Conservation (phyloP, 2,888 invertebrate species). For the Eristalis tenax region DNA sequence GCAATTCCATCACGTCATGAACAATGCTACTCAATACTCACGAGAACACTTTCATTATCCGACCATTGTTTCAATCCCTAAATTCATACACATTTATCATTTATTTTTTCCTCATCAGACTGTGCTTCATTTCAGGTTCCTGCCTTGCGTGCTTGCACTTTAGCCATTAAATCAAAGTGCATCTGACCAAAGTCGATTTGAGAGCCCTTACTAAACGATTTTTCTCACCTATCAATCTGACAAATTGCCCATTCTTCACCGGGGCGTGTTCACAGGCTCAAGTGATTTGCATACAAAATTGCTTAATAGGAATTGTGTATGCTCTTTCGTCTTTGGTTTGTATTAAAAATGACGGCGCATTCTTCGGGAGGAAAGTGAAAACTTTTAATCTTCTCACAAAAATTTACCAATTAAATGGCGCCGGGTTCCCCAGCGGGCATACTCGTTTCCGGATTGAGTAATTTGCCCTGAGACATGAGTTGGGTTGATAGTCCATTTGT, state of each 20-base stretch:
- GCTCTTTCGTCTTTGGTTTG: not conserved
- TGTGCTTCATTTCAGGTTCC: not conserved
- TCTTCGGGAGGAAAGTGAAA: conserved; percentile 38
- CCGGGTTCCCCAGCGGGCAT: not conserved
- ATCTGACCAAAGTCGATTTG: not conserved
- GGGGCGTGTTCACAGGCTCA: not conserved
- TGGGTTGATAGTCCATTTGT: not conserved
- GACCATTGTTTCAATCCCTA: not conserved
- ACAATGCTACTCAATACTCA: not conserved
- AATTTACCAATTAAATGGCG: conserved; percentile 21
- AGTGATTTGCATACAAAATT: not conserved
- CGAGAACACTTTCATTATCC: not conserved
- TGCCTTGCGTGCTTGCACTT: not conserved
- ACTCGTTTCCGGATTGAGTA: not conserved
- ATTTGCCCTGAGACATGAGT: not conserved
- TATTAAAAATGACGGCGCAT: not conserved
- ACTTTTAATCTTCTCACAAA: conserved; percentile 21
- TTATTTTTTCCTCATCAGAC: not conserved
- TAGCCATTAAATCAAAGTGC: not conserved
- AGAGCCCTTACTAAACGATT: not conserved
- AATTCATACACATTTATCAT: not conserved
- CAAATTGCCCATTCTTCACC: not conserved
- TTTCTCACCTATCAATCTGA: not conserved
- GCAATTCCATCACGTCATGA: not conserved
- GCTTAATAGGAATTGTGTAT: not conserved